These are phyloP conservation scores for Percina caprodes DNA, from an alignment of 2,113 vertebrate species.

Conservation along the genomic window DNA sequence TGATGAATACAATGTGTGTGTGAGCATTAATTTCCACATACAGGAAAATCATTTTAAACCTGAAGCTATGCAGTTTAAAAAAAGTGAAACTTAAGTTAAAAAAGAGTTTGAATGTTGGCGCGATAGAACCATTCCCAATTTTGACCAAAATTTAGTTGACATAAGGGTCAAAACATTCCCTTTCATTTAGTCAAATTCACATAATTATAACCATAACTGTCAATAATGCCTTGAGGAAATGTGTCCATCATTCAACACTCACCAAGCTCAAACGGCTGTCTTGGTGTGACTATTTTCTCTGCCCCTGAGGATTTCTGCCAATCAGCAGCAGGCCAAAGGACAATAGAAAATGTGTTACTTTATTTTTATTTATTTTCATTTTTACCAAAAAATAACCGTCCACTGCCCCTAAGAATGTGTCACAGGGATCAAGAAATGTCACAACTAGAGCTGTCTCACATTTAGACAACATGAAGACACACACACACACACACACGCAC, in stretches of 20 bases:
- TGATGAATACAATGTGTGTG: not conserved
- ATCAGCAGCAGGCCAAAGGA: conserved; percentile 55
- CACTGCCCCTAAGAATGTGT: conserved; percentile 56
- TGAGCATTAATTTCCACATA: not conserved
- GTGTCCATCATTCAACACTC: conserved; percentile 59
- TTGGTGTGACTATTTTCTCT: conserved; percentile 40
- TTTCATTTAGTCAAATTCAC: conserved; percentile 36
- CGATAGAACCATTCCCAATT: not conserved
- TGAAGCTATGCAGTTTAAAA: not conserved
- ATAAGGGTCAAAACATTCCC: conserved; percentile 16
- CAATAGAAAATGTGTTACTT: conserved; percentile 36
- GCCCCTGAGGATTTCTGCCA: conserved; percentile 71
- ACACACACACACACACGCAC: conserved; percentile 30
- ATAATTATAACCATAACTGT: conserved; percentile 46
- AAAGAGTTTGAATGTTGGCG: conserved; percentile 4
- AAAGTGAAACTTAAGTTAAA: conserved; percentile 6
- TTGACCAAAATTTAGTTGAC: conserved; percentile 32
- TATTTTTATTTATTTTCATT: conserved; percentile 61
- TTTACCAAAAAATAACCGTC: conserved; percentile 47
- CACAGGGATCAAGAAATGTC: conserved; percentile 60
- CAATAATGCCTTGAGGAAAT: conserved; percentile 67
- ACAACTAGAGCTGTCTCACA: conserved; percentile 44
- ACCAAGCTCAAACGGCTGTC: conserved; percentile 25
- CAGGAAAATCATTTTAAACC: not conserved
- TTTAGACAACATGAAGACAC: conserved; percentile 48